Evolutionary conservation across 2,797 vertebrate genomes (phyloP), one percentile per base, ranked within the genome.

Genomic region (Enteromius mattozi): DNA sequence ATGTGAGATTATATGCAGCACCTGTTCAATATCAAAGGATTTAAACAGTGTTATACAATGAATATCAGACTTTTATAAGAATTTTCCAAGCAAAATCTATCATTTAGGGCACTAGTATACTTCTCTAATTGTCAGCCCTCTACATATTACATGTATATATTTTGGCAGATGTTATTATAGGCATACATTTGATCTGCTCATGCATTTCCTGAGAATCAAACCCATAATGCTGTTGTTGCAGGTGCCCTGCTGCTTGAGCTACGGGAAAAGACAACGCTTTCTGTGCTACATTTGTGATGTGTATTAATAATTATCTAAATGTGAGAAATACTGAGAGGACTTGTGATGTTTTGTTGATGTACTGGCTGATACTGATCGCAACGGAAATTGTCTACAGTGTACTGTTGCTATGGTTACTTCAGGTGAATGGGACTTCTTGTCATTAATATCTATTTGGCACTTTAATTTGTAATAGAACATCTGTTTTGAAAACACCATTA

Each of bases 401-500:
- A 16, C 63, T 19, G 63, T 65, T 33, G 63, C 63, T 65, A 65
- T 65, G 16, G 63, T 19, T 35, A 35, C 7, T 33, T 66, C 3
- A 4, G 30, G 16, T 66, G 30, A 66, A 66, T 19, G 63, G 16
- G 63, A 66, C 63, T 19, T 66, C 30, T 66, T 35, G 16, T 66
- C 30, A 66, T 70, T 70, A 27, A 27, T 71, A 45, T 71, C n/a
- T 16, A 45, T 71, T 70, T 27, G 37, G 21, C 68, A 70, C 37
- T 16, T 24, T 24, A n/a, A 70, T 42, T 45, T 71, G n/a, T 27
- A 45, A 45, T 70, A 71, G n/a, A 70, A 45, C n/a, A 8, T 45
- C 40, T 45, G n/a, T 71, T 14, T 45, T 45, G 13, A 16, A 71
- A 69, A 69, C 66, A n/a, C 7, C 9, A 40, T 69, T 19, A 40